phyloP scores from a whole-genome alignment of 2,797 vertebrate species.

The Brachymystax lenok region DNA sequence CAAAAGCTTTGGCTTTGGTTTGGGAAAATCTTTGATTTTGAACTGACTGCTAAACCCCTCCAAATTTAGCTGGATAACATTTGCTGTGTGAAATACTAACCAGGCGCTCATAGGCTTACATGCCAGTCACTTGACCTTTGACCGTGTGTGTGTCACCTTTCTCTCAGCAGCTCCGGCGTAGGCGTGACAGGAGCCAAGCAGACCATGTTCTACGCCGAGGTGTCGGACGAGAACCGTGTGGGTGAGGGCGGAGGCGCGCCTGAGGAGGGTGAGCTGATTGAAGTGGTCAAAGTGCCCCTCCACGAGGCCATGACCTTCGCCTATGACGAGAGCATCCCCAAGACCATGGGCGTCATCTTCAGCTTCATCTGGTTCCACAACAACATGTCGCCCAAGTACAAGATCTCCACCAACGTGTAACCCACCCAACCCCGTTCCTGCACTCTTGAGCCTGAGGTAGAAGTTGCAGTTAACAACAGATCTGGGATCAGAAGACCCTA shows the following conservation, averaged over 20 bases:
- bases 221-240: slow-evolving; percentile 85
- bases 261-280: slow-evolving; percentile 88
- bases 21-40: too few species aligned
- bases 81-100: slow-evolving; percentile 6
- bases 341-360: slow-evolving; percentile 91
- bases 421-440: slow-evolving; percentile 23
- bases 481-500: background rate
- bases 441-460: slow-evolving; percentile 2
- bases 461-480: background rate
- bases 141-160: background rate
- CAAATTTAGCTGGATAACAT: background rate
- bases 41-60: too few species aligned
- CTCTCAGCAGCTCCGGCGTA: slow-evolving; percentile 81
- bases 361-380: slow-evolving; percentile 92
- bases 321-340: slow-evolving; percentile 82
- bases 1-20: too few species aligned
- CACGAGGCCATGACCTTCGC: slow-evolving; percentile 87
- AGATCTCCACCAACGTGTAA: slow-evolving; percentile 85
- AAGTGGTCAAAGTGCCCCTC: slow-evolving; percentile 89
- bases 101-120: background rate
- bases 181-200: slow-evolving; percentile 88
- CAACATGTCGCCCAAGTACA: slow-evolving; percentile 86
- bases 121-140: slow-evolving; percentile 5
- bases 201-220: slow-evolving; percentile 92
- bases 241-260: slow-evolving; percentile 84